Percentiles rank a stretch among this genome's conserved stretches.
Conservation (phyloP, 2,113 vertebrate species). For the Petrocephalus microphthalmus region DNA sequence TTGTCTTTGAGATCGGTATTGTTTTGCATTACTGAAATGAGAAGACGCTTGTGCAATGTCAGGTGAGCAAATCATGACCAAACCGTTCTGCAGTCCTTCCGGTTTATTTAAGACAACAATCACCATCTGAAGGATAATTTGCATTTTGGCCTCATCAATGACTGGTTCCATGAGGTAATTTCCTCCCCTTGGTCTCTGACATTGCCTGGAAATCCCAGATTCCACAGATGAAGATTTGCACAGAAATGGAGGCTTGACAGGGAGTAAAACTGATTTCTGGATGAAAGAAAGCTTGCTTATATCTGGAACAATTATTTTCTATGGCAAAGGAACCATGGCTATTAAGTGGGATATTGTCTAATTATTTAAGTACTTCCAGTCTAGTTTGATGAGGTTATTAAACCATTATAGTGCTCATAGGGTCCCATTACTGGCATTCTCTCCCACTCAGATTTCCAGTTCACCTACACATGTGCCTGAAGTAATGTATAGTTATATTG, state of each 20-base stretch:
- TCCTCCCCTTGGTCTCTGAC: neutral
- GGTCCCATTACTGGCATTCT: neutral
- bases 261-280: neutral
- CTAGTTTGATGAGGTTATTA: neutral
- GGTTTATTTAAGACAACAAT: neutral
- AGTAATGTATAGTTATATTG: neutral
- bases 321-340: neutral
- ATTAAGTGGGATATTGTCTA: neutral
- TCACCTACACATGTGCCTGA: neutral
- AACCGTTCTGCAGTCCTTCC: neutral
- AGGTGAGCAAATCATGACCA: neutral
- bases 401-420: neutral
- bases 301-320: neutral
- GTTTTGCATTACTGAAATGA: neutral
- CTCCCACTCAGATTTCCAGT: neutral
- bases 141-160: neutral
- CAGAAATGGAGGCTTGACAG: neutral
- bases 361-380: neutral
- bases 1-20: neutral
- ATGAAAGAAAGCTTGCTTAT: neutral
- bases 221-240: neutral
- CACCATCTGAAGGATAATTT: neutral
- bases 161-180: neutral
- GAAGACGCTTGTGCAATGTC: neutral
- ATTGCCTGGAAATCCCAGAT: neutral